Evolutionary conservation across 2,113 vertebrate species (phyloP).

Genomic region (Cygnus atratus): DNA sequence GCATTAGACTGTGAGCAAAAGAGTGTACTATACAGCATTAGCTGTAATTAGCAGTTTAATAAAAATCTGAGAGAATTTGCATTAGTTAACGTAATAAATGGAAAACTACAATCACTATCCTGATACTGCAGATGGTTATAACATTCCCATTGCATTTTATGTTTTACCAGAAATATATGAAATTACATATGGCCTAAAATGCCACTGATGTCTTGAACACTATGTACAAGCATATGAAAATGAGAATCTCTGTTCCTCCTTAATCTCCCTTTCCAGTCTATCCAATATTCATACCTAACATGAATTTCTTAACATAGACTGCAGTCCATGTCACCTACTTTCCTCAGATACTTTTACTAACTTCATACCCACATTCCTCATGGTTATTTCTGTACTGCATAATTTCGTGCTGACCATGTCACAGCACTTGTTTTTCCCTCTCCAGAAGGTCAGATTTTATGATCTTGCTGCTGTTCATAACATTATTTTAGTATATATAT

Average conservation of each 20-base stretch:
- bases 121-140: not conserved
- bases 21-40: not conserved
- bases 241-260: not conserved
- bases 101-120: not conserved
- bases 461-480: not conserved
- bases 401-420: not conserved
- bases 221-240: not conserved
- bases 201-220: not conserved
- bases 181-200: not conserved
- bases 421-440: not conserved
- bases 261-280: not conserved
- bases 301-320: not conserved
- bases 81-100: not conserved
- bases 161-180: not conserved
- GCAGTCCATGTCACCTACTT: not conserved
- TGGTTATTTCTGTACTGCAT: not conserved
- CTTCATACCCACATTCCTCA: rapidly evolving
- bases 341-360: not conserved
- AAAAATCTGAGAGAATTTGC: not conserved
- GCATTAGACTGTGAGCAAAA: not conserved
- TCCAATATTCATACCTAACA: not conserved
- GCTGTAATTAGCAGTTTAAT: constrained; percentile 2
- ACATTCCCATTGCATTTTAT: not conserved
- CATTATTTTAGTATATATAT: not conserved
- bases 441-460: not conserved